A percentile compares a stretch with the other conserved stretches of the same genome.
Conservation (phyloP, 2,888 invertebrate genomes). For the Chelonus formosanus region DNA sequence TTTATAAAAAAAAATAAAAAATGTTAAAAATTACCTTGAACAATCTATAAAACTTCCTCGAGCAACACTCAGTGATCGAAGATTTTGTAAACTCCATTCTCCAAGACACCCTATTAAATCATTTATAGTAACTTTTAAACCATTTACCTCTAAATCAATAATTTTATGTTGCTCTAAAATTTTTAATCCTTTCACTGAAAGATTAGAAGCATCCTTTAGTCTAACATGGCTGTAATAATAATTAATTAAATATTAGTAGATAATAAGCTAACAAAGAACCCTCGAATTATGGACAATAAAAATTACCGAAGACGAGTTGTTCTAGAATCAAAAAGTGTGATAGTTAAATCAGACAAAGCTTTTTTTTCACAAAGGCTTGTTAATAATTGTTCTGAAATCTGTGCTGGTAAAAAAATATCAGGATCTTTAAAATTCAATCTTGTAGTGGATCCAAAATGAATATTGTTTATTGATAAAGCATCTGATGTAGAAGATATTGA, state of each 20-base stretch:
- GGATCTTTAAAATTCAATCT: conserved; percentile 66
- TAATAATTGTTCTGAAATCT: conserved; percentile 70
- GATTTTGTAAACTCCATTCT: conserved; percentile 73
- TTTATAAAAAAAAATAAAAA: no score
- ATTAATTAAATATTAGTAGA: conserved; percentile 2
- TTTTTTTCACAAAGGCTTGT: conserved; percentile 69
- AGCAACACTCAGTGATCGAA: conserved; percentile 71
- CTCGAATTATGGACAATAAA: not conserved
- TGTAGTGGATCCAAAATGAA: conserved; percentile 46
- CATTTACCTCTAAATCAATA: conserved; percentile 70
- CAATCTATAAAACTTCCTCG: conserved; percentile 72
- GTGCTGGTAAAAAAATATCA: conserved; percentile 70
- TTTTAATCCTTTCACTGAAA: conserved; percentile 70
- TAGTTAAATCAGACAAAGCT: conserved; percentile 70
- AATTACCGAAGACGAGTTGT: conserved; percentile 61
- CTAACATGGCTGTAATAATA: conserved; percentile 65
- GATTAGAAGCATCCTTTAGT: conserved; percentile 69
- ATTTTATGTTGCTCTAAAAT: conserved; percentile 73
- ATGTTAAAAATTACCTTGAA: conserved; percentile 61
- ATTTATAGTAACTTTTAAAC: conserved; percentile 70
- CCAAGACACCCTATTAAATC: conserved; percentile 73
- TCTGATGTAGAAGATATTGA: not conserved
- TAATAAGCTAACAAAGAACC: no score
- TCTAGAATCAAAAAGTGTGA: conserved; percentile 71
- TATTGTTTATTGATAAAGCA: conserved; percentile 42